These are phyloP conservation scores for Pristionchus entomophagus DNA, from an alignment of 2,888 invertebrate species.

Conservation along the genomic window DNA sequence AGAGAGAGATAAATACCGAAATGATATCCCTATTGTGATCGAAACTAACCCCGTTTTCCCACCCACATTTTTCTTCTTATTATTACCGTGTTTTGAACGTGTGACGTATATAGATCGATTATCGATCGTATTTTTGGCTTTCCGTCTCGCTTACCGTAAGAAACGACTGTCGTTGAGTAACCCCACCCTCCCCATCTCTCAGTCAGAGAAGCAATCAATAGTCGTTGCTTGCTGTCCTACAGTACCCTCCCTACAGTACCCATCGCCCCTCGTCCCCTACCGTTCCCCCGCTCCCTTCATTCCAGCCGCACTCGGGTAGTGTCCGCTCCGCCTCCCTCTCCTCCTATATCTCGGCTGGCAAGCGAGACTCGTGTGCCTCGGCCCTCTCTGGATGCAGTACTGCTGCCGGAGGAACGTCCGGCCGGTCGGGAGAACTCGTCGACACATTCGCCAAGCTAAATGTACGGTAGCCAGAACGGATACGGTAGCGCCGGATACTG, in stretches of 20 bases:
- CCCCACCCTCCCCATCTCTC: neutral
- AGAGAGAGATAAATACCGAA: too few species aligned
- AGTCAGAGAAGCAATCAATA: neutral
- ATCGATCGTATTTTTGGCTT: neutral
- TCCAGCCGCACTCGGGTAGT: constrained; percentile 61
- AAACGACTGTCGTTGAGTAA: neutral
- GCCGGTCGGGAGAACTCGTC: constrained; percentile 57
- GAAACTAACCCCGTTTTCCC: neutral
- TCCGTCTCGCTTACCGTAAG: constrained; percentile 9
- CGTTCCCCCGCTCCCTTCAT: constrained; percentile 24
- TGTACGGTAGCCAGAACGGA: constrained; percentile 59
- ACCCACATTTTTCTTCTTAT: neutral
- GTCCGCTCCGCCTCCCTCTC: constrained; percentile 71
- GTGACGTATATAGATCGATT: neutral
- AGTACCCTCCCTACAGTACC: neutral
- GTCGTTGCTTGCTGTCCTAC: constrained; percentile 26
- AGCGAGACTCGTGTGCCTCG: constrained; percentile 72
- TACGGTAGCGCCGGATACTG: neutral
- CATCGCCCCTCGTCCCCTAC: neutral
- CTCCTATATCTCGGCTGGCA: constrained; percentile 72
- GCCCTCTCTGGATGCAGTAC: constrained; percentile 69
- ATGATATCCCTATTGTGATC: too few species aligned
- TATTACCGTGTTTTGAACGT: constrained; percentile 5
- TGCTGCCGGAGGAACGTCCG: neutral
- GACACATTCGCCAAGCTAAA: constrained; percentile 74